Base-by-base conservation (phyloP, 2,113 vertebrate species). In the Rhombomys opimus region DNA sequence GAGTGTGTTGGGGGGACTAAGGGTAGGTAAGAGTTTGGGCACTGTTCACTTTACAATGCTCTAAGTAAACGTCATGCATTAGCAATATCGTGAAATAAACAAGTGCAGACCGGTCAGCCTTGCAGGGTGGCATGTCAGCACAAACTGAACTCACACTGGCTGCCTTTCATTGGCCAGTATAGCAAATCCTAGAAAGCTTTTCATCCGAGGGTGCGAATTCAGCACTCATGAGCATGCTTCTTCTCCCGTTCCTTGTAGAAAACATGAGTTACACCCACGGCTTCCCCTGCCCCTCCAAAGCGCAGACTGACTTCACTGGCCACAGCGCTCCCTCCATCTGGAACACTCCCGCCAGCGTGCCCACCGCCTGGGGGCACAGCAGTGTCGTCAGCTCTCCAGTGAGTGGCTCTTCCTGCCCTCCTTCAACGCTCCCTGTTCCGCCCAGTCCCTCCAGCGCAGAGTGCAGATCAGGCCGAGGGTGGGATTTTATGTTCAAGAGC, bases 191-290 rank as follows among this genome's bases (percentile, higher is more conserved):
- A 50, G 41, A 38, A 70, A 38, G 15, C 7, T 9, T 52, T 27
- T 30, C 6, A 22, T 35, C 32, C 54, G 5, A 85, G 59, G 72
- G 22, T 7, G 46, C 91, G 59, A 73, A 67, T 91, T 73, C 75
- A 14, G 65, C 7, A 46, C 15, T n/a, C 27, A 5, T 65, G 32
- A 85, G 61, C 14, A 0, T 35, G 70, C 68, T 72, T 88, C 14
- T 50, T 97, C 73, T 94, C 92, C 27, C 8, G 20, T 82, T 50
- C 93, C 97, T 96, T 81, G 9, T 73, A 99, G 99, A 99, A 98
- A 99, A 99, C 93, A 98, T 99, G 98, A 99, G 98, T 95, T 99
- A 98, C 25, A 88, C 98, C 92, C 98, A 93, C 59, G 98, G 98
- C 94, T 99, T 99, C 94, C 97, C 98, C 0, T 98, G 98, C 91